phyloP scores from a whole-genome alignment of 2,888 invertebrate genomes.

The Bombylius major region DNA sequence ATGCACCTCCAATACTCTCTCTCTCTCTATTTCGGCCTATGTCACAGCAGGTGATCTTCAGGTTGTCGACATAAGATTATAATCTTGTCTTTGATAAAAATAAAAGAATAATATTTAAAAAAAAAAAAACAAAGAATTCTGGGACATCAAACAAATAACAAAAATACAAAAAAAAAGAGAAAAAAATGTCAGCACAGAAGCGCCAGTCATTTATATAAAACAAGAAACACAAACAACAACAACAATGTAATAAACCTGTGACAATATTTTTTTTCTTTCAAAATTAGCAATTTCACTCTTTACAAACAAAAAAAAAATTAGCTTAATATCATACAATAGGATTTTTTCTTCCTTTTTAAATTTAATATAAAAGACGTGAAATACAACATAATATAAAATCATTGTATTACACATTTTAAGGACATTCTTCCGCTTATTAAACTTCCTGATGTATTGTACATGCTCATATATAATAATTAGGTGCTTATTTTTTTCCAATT shows the following conservation, averaged over 20 bases:
- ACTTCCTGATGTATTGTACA: not conserved
- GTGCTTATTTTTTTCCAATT: not conserved
- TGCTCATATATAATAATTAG: not conserved
- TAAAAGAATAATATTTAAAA: not conserved
- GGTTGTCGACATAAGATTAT: conserved; percentile 4
- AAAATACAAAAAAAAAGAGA: not conserved
- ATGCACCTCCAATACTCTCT: no score
- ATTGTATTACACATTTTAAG: no score
- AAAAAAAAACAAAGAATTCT: not conserved
- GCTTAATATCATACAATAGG: no score
- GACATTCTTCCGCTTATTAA: conserved; percentile 2
- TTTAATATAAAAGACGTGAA: no score
- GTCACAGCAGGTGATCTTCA: conserved; percentile 11
- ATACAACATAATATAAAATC: no score
- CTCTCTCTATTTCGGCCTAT: not conserved
- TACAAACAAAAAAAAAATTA: no score
- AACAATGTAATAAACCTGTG: no score
- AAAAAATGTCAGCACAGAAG: not conserved
- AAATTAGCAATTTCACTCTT: no score
- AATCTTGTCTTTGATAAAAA: not conserved
- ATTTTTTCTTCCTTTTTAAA: no score
- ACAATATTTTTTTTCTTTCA: no score
- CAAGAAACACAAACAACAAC: not conserved
- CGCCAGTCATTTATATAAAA: not conserved
- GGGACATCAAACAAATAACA: not conserved